These are phyloP conservation scores for Andrena cerasifolii DNA, from an alignment of 1,140 invertebrate species.

Conservation along the genomic window DNA sequence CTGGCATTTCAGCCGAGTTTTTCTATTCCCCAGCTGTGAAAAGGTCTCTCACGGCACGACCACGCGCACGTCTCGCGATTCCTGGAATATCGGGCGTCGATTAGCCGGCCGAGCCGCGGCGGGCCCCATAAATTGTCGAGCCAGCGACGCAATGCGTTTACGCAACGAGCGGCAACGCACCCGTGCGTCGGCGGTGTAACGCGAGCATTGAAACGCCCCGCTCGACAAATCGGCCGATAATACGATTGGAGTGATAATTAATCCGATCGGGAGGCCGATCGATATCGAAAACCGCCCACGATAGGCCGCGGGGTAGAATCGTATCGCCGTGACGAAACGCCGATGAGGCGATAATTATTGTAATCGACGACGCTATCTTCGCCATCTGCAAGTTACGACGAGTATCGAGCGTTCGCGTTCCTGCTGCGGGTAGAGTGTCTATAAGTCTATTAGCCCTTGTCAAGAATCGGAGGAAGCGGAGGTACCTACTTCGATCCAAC, in stretches of 20 bases:
- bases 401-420: background rate
- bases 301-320: conserved; percentile 8
- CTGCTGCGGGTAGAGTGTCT: too few species aligned
- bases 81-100: conserved; percentile 61
- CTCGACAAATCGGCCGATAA: conserved; percentile 77
- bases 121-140: conserved; percentile 47
- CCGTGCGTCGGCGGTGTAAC: conserved; percentile 47
- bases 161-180: conserved; percentile 46
- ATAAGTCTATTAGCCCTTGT: background rate
- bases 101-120: conserved; percentile 42
- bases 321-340: conserved; percentile 44
- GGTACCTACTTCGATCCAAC: too few species aligned
- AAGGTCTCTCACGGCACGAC: conserved; percentile 52
- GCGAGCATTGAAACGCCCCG: conserved; percentile 58
- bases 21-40: background rate
- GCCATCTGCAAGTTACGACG: background rate
- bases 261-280: conserved; percentile 60
- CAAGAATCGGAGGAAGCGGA: background rate
- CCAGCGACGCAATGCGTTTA: conserved; percentile 58
- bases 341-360: conserved; percentile 56
- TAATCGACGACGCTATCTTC: conserved; percentile 18
- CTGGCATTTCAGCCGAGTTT: conserved; percentile 42
- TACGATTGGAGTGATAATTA: conserved; percentile 78
- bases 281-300: conserved; percentile 40
- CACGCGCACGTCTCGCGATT: conserved; percentile 52